Conservation (phyloP, 2,888 invertebrate species). For the Platycheirus albimanus region DNA sequence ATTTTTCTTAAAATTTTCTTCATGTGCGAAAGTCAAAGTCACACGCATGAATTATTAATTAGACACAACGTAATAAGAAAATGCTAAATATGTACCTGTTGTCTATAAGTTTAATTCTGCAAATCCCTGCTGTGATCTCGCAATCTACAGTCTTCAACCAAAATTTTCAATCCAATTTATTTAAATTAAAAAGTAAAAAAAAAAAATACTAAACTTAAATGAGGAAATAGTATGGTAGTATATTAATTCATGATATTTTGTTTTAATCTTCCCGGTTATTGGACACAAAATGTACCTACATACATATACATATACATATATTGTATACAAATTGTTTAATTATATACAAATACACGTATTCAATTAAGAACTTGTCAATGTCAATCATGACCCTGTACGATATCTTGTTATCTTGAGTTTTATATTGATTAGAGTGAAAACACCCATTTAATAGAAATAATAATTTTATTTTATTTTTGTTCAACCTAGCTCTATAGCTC, state of each 20-base stretch:
- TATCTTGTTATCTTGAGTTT: not conserved
- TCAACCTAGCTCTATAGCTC: not conserved
- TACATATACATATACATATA: not conserved
- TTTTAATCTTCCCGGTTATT: constrained; percentile 1
- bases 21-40: constrained; percentile 63
- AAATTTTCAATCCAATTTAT: constrained; percentile 20
- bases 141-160: constrained; percentile 2
- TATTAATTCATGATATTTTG: not conserved
- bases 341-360: not conserved
- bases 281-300: not conserved
- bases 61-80: constrained; percentile 44
- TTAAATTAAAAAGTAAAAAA: not conserved
- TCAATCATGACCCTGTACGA: constrained; percentile 1
- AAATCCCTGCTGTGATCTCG: constrained; percentile 2
- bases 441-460: constrained; percentile 14
- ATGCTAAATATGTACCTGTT: constrained; percentile 22
- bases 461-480: not conserved
- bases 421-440: constrained; percentile 19
- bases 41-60: constrained; percentile 68
- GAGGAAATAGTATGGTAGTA: constrained; percentile 1
- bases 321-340: not conserved
- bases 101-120: constrained; percentile 11
- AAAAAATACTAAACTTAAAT: constrained; percentile 9
- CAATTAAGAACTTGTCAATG: constrained; percentile 30
- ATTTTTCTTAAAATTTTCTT: constrained; percentile 30